These are phyloP conservation scores for Sialia sialis DNA, from an alignment of 2,113 vertebrate species.

Conservation along the genomic window DNA sequence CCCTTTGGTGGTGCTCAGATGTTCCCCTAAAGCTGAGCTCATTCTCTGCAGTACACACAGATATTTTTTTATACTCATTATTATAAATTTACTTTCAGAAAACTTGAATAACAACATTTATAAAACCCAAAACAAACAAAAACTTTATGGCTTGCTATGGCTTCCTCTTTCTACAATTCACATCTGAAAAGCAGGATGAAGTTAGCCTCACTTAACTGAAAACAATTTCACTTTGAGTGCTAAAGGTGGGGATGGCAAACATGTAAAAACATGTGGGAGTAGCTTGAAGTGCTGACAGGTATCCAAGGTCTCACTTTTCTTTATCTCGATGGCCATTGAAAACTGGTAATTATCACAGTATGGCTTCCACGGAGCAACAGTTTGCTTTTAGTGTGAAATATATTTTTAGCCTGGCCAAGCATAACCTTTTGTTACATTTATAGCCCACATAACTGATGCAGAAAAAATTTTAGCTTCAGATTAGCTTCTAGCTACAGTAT, in stretches of 20 bases:
- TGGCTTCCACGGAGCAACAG: not conserved
- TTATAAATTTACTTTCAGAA: not conserved
- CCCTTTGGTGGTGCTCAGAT: not conserved
- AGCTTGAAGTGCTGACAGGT: not conserved
- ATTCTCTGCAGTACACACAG: not conserved
- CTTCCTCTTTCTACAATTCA: not conserved
- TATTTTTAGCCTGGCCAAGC: slow-evolving; percentile 6
- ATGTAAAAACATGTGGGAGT: not conserved
- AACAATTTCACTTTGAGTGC: not conserved
- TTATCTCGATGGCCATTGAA: not conserved
- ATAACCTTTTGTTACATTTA: slow-evolving; percentile 2
- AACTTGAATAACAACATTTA: not conserved
- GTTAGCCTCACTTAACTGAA: not conserved
- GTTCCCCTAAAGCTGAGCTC: not conserved
- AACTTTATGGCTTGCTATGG: not conserved
- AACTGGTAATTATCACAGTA: not conserved
- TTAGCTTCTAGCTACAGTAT: not conserved
- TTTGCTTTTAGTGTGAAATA: not conserved
- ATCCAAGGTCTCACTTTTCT: not conserved
- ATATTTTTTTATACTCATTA: not conserved
- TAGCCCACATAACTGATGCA: not conserved
- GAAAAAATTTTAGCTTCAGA: not conserved
- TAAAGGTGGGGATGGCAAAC: not conserved
- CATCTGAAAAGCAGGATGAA: not conserved
- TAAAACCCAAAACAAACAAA: not conserved